A percentile compares a stretch with the other conserved stretches of the same genome.
Conservation (phyloP, 1,140 invertebrate genomes). For the Aphelinus certus region DNA sequence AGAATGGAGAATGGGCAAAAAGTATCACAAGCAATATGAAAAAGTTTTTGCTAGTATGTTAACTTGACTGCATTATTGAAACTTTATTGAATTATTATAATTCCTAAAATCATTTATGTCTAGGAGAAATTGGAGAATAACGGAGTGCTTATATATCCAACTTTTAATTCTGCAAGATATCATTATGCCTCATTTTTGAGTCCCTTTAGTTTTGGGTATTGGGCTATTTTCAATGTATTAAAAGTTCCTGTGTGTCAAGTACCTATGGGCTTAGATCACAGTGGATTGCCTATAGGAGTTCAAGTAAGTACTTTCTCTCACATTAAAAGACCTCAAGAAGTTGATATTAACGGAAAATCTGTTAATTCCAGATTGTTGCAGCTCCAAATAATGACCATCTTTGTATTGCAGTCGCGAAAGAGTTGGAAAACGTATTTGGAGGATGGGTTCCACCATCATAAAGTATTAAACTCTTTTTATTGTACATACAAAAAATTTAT, state of each 20-base stretch:
- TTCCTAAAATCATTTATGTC: conserved; percentile 36
- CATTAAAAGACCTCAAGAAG: conserved; percentile 7
- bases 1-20: conserved; percentile 72
- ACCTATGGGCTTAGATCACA: conserved; percentile 57
- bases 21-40: conserved; percentile 69
- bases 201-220: conserved; percentile 90
- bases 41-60: conserved; percentile 69
- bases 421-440: conserved; percentile 83
- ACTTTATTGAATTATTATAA: too few relatives aligned
- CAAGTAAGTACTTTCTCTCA: conserved; percentile 49
- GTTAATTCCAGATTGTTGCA: conserved; percentile 72
- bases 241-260: conserved; percentile 86
- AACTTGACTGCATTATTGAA: neutral
- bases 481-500: too few relatives aligned
- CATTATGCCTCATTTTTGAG: conserved; percentile 84
- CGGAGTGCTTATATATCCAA: conserved; percentile 87
- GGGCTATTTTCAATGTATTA: conserved; percentile 88
- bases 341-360: neutral
- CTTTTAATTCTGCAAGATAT: conserved; percentile 83
- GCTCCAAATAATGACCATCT: conserved; percentile 81
- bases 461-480: neutral
- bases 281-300: conserved; percentile 60
- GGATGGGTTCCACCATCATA: conserved; percentile 80
- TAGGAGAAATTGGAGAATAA: conserved; percentile 78
- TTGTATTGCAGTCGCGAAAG: conserved; percentile 83